phyloP scores from a whole-genome alignment of 2,113 vertebrate species.

The Dendropsophus ebraccatus region DNA sequence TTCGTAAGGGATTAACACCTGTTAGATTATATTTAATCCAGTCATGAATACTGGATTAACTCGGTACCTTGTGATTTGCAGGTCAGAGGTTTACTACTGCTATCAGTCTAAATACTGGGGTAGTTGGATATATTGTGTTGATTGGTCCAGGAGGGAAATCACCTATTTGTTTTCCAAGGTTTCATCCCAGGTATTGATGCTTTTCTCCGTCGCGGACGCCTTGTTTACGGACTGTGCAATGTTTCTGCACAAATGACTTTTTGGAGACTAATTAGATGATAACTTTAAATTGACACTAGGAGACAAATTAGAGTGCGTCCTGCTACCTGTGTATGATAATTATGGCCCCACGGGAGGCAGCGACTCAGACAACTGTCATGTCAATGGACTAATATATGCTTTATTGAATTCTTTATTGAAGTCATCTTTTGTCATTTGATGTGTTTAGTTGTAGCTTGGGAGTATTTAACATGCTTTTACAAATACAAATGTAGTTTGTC shows the following conservation, averaged over 20 bases:
- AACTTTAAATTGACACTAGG: slow-evolving; percentile 41
- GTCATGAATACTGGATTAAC: not conserved
- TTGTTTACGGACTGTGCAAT: not conserved
- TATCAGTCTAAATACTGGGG: not conserved
- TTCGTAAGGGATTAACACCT: not conserved
- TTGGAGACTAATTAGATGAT: slow-evolving; percentile 50
- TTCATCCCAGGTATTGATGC: slow-evolving; percentile 28
- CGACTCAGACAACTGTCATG: slow-evolving; percentile 35
- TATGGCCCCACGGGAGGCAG: slow-evolving; percentile 3
- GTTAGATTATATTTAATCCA: slow-evolving; percentile 1
- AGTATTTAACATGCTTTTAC: slow-evolving; percentile 5
- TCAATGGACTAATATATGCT: slow-evolving; percentile 44
- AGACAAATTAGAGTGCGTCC: slow-evolving; percentile 46
- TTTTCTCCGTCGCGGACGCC: not conserved
- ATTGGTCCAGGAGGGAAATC: slow-evolving; percentile 37
- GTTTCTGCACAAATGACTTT: not conserved
- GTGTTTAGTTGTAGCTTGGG: slow-evolving; percentile 40
- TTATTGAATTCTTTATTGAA: slow-evolving; percentile 37
- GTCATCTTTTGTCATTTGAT: slow-evolving; percentile 29
- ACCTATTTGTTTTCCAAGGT: slow-evolving; percentile 38
- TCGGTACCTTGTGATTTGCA: not conserved
- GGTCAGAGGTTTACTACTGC: not conserved
- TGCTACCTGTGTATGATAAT: slow-evolving; percentile 35
- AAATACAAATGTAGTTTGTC: slow-evolving; percentile 29
- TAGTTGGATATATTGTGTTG: not conserved